These are phyloP conservation scores for Ptychodera flava DNA, from an alignment of 35 echinoderm and acorn worm species.

Conservation along the genomic window DNA sequence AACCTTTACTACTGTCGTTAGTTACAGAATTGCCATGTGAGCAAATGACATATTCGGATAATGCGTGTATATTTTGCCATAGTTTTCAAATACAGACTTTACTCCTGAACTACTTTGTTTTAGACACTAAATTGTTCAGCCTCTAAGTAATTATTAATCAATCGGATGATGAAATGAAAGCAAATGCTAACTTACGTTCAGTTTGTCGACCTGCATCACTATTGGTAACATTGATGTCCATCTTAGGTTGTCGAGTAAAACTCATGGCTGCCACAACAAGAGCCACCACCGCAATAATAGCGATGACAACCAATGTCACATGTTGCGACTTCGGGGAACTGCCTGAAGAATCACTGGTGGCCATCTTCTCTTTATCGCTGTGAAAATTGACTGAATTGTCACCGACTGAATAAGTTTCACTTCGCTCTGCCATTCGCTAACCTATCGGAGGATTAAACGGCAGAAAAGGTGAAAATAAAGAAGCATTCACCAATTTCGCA, in stretches of 20 bases:
- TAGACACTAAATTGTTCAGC: too few relatives aligned
- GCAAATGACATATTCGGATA: too few relatives aligned
- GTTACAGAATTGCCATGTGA: too few relatives aligned
- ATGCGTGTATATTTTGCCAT: too few relatives aligned
- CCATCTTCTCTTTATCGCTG: neutral
- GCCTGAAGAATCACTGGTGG: neutral
- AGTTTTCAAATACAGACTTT: too few relatives aligned
- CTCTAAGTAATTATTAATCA: too few relatives aligned
- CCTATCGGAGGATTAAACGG: neutral
- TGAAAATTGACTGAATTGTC: neutral
- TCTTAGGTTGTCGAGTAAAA: neutral
- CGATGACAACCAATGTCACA: neutral
- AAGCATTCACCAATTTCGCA: too few relatives aligned
- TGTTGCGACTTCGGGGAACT: neutral
- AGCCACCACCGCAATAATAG: neutral
- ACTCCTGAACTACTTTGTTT: too few relatives aligned
- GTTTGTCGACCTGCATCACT: neutral
- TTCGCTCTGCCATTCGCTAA: neutral
- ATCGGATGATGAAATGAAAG: neutral
- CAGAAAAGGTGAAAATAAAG: too few relatives aligned
- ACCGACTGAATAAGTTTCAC: neutral
- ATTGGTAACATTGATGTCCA: neutral
- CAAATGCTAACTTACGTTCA: conserved; percentile 5
- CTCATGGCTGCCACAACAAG: neutral
- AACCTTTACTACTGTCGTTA: too few relatives aligned